A percentile compares a stretch with the other conserved stretches of the same genome.
These are phyloP conservation scores for Fulica atra DNA, from an alignment of 2,113 vertebrate genomes.

Conservation along the genomic window DNA sequence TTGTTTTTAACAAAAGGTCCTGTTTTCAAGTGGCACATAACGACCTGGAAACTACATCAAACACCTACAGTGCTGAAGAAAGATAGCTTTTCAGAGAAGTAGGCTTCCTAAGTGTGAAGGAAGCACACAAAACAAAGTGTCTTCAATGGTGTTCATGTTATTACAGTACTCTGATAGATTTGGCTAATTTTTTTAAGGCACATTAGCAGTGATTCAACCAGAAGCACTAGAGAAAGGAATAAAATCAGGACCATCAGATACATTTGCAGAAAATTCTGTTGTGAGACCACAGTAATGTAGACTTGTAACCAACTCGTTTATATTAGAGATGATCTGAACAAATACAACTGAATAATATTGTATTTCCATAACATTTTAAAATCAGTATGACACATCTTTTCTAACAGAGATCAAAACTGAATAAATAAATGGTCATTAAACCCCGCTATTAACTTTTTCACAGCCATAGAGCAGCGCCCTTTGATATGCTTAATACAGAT, in stretches of 20 bases:
- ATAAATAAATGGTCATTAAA: background rate
- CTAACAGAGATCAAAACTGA: background rate
- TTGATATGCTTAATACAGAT: background rate
- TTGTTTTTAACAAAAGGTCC: background rate
- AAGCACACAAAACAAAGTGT: background rate
- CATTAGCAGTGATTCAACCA: background rate
- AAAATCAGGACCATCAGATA: background rate
- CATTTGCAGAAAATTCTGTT: background rate
- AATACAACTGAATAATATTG: background rate
- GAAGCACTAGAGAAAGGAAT: background rate
- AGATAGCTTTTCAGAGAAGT: background rate
- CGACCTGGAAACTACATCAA: background rate
- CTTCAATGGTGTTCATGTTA: background rate
- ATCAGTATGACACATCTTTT: background rate
- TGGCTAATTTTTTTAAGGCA: slow-evolving; percentile 1
- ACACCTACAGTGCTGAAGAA: background rate
- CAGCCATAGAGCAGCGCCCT: background rate
- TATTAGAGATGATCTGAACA: background rate
- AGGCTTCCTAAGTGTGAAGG: background rate
- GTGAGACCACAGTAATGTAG: background rate
- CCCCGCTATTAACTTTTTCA: background rate
- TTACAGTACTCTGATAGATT: background rate
- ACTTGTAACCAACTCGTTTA: background rate
- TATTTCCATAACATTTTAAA: slow-evolving; percentile 4
- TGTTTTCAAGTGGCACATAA: background rate